These are phyloP conservation scores for Leptoclinus maculatus DNA, from an alignment of 2,797 vertebrate species.

Conservation along the genomic window DNA sequence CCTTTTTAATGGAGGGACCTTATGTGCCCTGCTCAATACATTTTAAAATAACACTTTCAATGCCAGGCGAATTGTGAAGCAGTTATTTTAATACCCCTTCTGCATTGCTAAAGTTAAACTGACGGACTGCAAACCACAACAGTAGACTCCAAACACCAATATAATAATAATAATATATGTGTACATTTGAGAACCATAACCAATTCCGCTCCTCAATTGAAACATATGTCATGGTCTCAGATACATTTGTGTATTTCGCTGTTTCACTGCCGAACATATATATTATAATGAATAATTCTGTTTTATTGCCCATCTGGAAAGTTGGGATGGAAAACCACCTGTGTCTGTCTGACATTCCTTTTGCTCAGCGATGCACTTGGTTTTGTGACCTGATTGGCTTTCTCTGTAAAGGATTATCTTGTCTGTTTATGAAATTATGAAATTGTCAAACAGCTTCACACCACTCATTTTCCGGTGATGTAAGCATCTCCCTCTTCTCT, in stretches of 20 bases:
- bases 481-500: constrained; percentile 54
- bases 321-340: constrained; percentile 74
- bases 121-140: neutral
- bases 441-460: constrained; percentile 70
- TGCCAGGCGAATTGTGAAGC: constrained; percentile 31
- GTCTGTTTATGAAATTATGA: constrained; percentile 82
- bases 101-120: constrained; percentile 7
- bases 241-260: constrained; percentile 11
- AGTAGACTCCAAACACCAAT: neutral
- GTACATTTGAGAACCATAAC: neutral
- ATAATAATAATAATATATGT: no score
- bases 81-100: constrained; percentile 6
- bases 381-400: constrained; percentile 72
- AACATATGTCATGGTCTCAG: constrained; percentile 19
- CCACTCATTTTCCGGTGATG: constrained; percentile 69
- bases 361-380: constrained; percentile 40
- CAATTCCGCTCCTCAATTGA: constrained; percentile 1
- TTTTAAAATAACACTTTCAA: constrained; percentile 52
- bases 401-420: constrained; percentile 71
- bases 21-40: constrained; percentile 49
- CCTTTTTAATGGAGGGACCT: constrained; percentile 66
- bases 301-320: constrained; percentile 55
- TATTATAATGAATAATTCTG: neutral
- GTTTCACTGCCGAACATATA: constrained; percentile 18
- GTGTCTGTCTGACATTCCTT: constrained; percentile 71